Conservation (phyloP, 2,797 vertebrate genomes). For the Sebastiscus albofasciatus region DNA sequence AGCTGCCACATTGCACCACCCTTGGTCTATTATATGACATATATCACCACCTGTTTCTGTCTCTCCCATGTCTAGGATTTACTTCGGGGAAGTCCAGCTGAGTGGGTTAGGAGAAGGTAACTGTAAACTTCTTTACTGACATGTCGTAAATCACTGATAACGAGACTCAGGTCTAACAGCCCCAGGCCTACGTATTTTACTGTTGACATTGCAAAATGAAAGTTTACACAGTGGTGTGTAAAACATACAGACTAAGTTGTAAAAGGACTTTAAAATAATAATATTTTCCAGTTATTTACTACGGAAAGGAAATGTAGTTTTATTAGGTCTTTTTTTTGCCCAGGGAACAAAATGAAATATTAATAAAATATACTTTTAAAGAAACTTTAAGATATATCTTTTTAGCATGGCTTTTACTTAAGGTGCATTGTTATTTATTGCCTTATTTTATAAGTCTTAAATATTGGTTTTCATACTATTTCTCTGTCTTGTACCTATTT, state of each 20-base stretch:
- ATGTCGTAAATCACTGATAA: neutral
- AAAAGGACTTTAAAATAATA: neutral
- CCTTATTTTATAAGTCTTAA: too few relatives aligned
- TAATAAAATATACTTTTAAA: too few relatives aligned
- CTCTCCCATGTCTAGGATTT: constrained; percentile 86
- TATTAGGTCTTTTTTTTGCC: too few relatives aligned
- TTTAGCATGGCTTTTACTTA: too few relatives aligned
- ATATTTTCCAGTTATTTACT: neutral
- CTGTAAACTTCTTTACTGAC: neutral
- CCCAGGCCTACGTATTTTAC: rapidly evolving
- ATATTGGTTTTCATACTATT: too few relatives aligned
- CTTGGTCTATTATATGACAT: neutral
- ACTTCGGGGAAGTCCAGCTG: constrained; percentile 98
- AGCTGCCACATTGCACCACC: neutral
- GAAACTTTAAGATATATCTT: too few relatives aligned
- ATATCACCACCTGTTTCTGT: neutral
- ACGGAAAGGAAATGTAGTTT: neutral
- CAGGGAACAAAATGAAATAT: neutral
- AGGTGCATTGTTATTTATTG: too few relatives aligned
- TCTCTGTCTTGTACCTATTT: too few relatives aligned
- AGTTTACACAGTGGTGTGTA: neutral
- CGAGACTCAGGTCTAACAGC: neutral
- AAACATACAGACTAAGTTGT: neutral
- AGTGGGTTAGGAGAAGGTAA: constrained; percentile 96
- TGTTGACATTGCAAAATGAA: neutral